These are phyloP conservation scores for Lycaena phlaeas DNA, from an alignment of 2,888 invertebrate genomes.

Conservation along the genomic window DNA sequence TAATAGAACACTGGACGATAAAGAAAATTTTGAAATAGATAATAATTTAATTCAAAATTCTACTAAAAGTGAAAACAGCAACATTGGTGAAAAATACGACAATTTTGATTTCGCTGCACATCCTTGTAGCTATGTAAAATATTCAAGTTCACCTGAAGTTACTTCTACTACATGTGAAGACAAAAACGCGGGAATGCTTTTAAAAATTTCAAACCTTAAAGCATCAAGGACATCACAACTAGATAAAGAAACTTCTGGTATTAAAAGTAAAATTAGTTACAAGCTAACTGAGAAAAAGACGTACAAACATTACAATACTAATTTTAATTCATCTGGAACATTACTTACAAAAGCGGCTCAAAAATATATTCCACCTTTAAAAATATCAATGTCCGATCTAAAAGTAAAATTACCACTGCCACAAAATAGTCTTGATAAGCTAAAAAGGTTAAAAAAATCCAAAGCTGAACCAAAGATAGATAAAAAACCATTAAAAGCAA, in stretches of 20 bases:
- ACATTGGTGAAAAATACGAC: background rate
- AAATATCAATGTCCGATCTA: slow-evolving; percentile 47
- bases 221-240: slow-evolving; percentile 51
- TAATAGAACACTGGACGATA: slow-evolving; percentile 25
- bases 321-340: slow-evolving; percentile 35
- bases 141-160: slow-evolving; percentile 56
- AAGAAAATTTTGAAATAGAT: slow-evolving; percentile 28
- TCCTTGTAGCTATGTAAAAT: slow-evolving; percentile 26
- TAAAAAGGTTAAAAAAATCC: slow-evolving; percentile 53
- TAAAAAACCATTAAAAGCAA: slow-evolving; percentile 24
- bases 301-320: slow-evolving; percentile 30
- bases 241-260: slow-evolving; percentile 32
- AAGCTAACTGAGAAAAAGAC: slow-evolving; percentile 50
- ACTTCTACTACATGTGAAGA: slow-evolving; percentile 65
- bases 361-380: slow-evolving; percentile 66
- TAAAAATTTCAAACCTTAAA: slow-evolving; percentile 58
- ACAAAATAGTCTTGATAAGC: slow-evolving; percentile 49
- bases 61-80: background rate
- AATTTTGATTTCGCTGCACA: background rate
- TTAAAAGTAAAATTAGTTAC: slow-evolving; percentile 32
- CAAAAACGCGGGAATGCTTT: slow-evolving; percentile 44
- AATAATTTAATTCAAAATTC: background rate
- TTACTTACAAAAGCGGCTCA: slow-evolving; percentile 65
- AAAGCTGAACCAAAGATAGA: slow-evolving; percentile 44
- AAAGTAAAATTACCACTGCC: slow-evolving; percentile 62